Conservation (phyloP, 2,797 vertebrate genomes). For the Steatocranus sp. region DNA sequence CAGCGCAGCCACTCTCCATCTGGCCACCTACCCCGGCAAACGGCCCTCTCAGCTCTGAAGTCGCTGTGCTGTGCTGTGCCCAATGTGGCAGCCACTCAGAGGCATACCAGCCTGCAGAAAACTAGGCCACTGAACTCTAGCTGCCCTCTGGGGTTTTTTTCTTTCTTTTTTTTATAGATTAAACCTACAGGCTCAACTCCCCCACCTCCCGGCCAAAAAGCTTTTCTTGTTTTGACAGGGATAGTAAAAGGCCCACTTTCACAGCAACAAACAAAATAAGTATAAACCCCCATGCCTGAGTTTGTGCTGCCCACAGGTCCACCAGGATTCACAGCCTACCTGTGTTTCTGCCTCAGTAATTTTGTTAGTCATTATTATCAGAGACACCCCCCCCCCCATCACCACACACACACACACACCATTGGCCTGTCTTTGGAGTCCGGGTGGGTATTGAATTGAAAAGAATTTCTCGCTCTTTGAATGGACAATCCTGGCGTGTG, state of each 20-base stretch:
- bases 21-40: slow-evolving; percentile 44
- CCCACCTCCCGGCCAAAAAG: slow-evolving; percentile 35
- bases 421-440: not conserved
- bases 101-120: slow-evolving; percentile 47
- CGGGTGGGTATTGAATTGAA: not conserved
- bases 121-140: slow-evolving; percentile 68
- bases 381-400: not conserved
- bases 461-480: slow-evolving; percentile 18
- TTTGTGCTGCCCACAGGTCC: not conserved
- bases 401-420: not conserved
- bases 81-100: slow-evolving; percentile 50
- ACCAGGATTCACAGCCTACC: not conserved
- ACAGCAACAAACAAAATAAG: slow-evolving; percentile 42
- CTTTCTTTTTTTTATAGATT: slow-evolving; percentile 19
- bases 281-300: not conserved
- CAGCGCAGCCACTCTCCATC: slow-evolving; percentile 48
- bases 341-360: slow-evolving; percentile 24
- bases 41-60: slow-evolving; percentile 52
- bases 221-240: slow-evolving; percentile 8
- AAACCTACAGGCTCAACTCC: slow-evolving; percentile 40
- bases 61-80: slow-evolving; percentile 33
- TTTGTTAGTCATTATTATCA: slow-evolving; percentile 12
- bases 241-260: not conserved
- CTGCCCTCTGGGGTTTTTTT: slow-evolving; percentile 34
- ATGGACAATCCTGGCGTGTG: slow-evolving; percentile 42